Evolutionary conservation across 2,888 invertebrate genomes (phyloP).

Genomic region (Brachyptera putata): DNA sequence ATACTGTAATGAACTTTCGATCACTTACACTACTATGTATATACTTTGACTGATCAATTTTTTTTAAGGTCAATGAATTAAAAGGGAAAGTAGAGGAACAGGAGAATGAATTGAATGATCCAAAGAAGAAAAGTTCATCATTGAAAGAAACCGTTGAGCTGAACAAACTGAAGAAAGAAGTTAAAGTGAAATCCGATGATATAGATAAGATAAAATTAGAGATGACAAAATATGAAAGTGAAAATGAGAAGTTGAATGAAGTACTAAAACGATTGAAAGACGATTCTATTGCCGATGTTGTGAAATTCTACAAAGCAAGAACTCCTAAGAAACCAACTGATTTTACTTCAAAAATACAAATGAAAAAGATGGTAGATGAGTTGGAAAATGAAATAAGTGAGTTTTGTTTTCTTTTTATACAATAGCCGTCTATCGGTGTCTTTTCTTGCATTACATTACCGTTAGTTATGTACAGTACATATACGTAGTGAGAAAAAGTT

Average conservation of each 20-base stretch:
- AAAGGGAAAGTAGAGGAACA: slow-evolving; percentile 42
- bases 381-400: slow-evolving; percentile 80
- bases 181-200: slow-evolving; percentile 46
- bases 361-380: slow-evolving; percentile 81
- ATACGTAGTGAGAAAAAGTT: too few relatives aligned
- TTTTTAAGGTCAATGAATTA: slow-evolving; percentile 48
- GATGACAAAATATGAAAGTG: slow-evolving; percentile 55
- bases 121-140: slow-evolving; percentile 17
- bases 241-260: slow-evolving; percentile 60
- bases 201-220: slow-evolving; percentile 54
- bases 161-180: slow-evolving; percentile 53
- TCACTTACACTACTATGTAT: too few relatives aligned
- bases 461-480: too few relatives aligned
- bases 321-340: slow-evolving; percentile 71
- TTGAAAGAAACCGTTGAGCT: slow-evolving; percentile 40
- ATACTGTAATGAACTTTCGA: too few relatives aligned
- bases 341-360: slow-evolving; percentile 63
- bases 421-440: too few relatives aligned
- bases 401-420: too few relatives aligned
- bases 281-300: slow-evolving; percentile 54
- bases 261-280: slow-evolving; percentile 62
- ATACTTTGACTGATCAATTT: too few relatives aligned
- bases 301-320: slow-evolving; percentile 55
- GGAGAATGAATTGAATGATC: slow-evolving; percentile 27
- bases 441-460: too few relatives aligned